Percentiles rank a stretch among this genome's conserved stretches.
Conservation (phyloP, 2,888 invertebrate genomes). For the Tetragonula carbonaria region DNA sequence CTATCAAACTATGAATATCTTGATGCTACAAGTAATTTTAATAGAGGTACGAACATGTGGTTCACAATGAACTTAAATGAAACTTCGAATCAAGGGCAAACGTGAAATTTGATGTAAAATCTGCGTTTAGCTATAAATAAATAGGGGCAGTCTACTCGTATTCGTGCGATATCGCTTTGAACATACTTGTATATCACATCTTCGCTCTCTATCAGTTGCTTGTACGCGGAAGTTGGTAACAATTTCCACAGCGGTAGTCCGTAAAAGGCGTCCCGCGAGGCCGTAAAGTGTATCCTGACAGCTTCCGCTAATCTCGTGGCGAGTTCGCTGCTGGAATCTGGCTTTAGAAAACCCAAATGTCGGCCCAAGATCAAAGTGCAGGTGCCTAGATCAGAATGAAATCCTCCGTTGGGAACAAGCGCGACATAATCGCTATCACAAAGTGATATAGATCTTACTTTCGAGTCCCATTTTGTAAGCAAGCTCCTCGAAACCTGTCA, state of each 20-base stretch:
- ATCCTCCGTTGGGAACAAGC: background rate
- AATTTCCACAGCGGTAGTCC: conserved; percentile 94
- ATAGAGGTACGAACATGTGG: too few relatives aligned
- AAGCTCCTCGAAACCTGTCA: conserved; percentile 88
- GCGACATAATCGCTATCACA: background rate
- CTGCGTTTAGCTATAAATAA: too few relatives aligned
- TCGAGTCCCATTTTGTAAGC: conserved; percentile 92
- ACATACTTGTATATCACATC: conserved; percentile 92
- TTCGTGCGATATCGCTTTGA: background rate
- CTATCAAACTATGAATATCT: too few relatives aligned
- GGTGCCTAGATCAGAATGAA: conserved; percentile 85
- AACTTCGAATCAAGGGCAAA: too few relatives aligned
- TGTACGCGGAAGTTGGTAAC: conserved; percentile 90
- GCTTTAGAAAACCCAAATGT: conserved; percentile 89
- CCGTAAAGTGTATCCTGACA: conserved; percentile 91
- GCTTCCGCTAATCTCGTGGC: conserved; percentile 89
- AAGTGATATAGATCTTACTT: conserved; percentile 84
- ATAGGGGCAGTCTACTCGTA: too few relatives aligned
- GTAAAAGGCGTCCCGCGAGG: conserved; percentile 92
- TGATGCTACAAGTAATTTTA: too few relatives aligned
- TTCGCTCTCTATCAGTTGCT: conserved; percentile 89
- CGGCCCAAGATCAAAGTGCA: conserved; percentile 92
- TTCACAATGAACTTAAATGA: too few relatives aligned
- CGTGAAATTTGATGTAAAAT: too few relatives aligned
- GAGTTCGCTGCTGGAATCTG: conserved; percentile 85